These are phyloP conservation scores for Uromys caudimaculatus DNA, from an alignment of 2,797 vertebrate species.

Conservation along the genomic window DNA sequence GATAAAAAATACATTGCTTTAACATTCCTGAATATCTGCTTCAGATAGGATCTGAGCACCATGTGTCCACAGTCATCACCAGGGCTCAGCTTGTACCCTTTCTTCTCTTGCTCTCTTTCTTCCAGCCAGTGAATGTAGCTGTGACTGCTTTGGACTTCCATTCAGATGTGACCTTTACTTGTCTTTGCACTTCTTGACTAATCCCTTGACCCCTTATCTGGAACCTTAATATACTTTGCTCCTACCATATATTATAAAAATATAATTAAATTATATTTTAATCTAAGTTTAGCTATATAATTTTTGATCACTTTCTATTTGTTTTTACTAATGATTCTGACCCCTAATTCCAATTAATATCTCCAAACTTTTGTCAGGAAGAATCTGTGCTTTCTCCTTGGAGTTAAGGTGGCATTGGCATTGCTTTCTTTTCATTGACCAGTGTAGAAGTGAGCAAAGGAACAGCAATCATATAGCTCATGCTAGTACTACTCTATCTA, in stretches of 20 bases:
- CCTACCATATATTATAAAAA: not conserved
- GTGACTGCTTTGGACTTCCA: not conserved
- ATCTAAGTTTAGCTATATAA: not conserved
- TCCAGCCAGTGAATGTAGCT: not conserved
- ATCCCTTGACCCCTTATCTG: not conserved
- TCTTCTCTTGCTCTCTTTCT: not conserved
- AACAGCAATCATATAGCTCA: not conserved
- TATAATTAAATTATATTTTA: not conserved
- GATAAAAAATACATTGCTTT: not conserved
- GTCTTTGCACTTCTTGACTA: not conserved
- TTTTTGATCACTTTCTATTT: conserved; percentile 10
- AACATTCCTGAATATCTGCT: not conserved
- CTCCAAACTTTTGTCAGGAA: not conserved
- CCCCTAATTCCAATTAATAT: not conserved
- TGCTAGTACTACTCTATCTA: not conserved
- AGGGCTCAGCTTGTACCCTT: not conserved
- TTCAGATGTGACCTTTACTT: not conserved
- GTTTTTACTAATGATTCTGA: not conserved
- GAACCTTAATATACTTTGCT: not conserved
- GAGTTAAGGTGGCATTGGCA: not conserved
- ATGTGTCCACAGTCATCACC: not conserved
- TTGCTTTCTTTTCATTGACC: not conserved
- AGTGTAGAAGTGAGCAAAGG: not conserved
- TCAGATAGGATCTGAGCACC: not conserved
- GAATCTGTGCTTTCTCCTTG: not conserved